Percentiles rank a stretch among this genome's conserved stretches.
These are phyloP conservation scores for Sminthurides bifidus DNA, from an alignment of 1,140 invertebrate genomes.

Conservation along the genomic window DNA sequence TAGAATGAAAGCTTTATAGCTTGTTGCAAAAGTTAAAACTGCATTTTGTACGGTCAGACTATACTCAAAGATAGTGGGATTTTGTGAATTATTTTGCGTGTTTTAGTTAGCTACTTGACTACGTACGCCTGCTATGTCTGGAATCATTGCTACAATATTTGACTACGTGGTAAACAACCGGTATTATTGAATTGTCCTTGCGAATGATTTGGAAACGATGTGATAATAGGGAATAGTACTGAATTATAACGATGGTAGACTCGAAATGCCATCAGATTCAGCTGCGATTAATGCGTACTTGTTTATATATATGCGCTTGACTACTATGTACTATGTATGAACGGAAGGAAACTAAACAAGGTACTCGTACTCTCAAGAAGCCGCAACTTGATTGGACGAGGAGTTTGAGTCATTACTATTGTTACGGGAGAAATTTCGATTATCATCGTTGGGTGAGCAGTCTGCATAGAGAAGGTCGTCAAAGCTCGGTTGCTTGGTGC, in stretches of 20 bases:
- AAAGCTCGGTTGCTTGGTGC: slow-evolving; percentile 3
- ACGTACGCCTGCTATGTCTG: too few species aligned
- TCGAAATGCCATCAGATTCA: background rate
- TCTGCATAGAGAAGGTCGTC: slow-evolving; percentile 37
- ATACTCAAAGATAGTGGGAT: too few species aligned
- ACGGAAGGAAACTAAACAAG: background rate
- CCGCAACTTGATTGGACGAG: slow-evolving; percentile 3
- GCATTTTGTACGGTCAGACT: too few species aligned
- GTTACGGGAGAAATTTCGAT: slow-evolving; percentile 25
- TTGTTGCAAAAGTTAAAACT: too few species aligned
- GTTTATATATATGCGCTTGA: background rate
- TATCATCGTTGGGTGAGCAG: slow-evolving; percentile 44
- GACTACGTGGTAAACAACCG: too few species aligned
- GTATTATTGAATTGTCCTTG: background rate
- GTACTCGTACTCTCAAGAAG: slow-evolving; percentile 7
- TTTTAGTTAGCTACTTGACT: too few species aligned
- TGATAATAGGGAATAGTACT: background rate
- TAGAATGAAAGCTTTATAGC: too few species aligned
- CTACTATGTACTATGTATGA: background rate
- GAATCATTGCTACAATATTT: too few species aligned
- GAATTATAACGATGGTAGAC: background rate
- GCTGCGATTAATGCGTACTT: background rate
- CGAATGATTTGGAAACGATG: background rate
- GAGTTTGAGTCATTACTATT: slow-evolving; percentile 15
- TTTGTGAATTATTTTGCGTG: too few species aligned